Base-by-base conservation (phyloP, 1,140 invertebrate genomes). In the Stegodyphus mimosarum region DNA sequence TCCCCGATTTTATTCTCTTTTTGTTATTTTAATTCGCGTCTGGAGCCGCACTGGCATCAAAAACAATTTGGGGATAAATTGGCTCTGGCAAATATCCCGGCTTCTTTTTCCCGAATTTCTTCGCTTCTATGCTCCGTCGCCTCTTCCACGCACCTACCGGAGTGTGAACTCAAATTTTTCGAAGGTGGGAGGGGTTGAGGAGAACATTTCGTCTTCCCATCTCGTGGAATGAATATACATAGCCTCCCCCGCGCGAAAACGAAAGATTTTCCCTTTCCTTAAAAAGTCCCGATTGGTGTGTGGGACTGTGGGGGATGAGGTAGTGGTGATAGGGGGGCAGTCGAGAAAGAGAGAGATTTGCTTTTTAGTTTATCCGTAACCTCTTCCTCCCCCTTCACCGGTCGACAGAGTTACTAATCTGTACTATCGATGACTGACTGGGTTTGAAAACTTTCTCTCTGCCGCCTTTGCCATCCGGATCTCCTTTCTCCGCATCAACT, bases 151-250 rank as follows among this genome's bases (percentile, higher is more conserved):
- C 80, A 84, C 64, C 63, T 76, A 76, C 55, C 66, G 50, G 72
- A 84, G 72, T 84, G 81, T 84, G 66, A 84, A 84, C 33, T 74
- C 60, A 52, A 73, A 83, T 66, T 79, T 79, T 79, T 77, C 75
- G 33, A 33, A 33, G 33, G 33, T 1, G 33, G 33, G 33, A 3
- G 33, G 33, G 1, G 33, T 33, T 33, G 33, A 33, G 33, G 33
- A 60, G 66, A 77, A 63, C 55, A 49, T 66, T 77, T 66, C 75
- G 7, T 10, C 13, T 67, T 64, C 13, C 6, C 50, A 15, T 49
- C 18, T 52, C 51, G 11, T 6, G 50, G 18, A 77, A 84, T 84
- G 73, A 75, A 84, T 84, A 84, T 84, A 84, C 81, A 84, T 76
- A 84, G 69, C 81, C 64, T 76, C 52, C 50, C 33, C 67, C 55